Evolutionary conservation across 2,113 vertebrate genomes (phyloP).

Genomic region (Indicator maculatus): DNA sequence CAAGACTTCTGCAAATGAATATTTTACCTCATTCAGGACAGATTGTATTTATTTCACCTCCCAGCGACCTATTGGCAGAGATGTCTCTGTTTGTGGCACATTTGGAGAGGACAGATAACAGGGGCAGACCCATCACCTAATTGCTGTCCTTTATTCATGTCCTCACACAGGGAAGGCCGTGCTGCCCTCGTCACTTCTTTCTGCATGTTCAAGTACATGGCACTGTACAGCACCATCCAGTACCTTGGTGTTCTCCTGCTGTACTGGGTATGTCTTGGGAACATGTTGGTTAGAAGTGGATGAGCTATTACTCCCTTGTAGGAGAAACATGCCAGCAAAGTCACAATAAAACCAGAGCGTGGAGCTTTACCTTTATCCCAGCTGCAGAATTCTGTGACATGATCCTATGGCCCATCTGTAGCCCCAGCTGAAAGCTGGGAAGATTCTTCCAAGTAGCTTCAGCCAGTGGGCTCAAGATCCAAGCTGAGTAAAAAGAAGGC

Average conservation of each 20-base stretch:
- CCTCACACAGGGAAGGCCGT: conserved; percentile 78
- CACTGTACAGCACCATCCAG: conserved; percentile 83
- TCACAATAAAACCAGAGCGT: not conserved
- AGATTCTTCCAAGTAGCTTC: not conserved
- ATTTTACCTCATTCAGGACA: not conserved
- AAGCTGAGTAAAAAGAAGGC: not conserved
- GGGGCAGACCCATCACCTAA: not conserved
- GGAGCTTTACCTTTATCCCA: not conserved
- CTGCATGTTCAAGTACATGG: conserved; percentile 87
- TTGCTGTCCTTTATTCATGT: not conserved
- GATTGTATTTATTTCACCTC: not conserved
- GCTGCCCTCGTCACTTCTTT: conserved; percentile 82
- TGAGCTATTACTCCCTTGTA: not conserved
- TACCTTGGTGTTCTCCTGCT: conserved; percentile 82
- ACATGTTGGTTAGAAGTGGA: not conserved
- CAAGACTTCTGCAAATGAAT: not conserved
- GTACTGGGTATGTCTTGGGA: conserved; percentile 79
- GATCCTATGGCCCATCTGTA: not conserved
- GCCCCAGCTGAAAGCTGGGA: not conserved
- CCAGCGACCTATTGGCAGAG: not conserved
- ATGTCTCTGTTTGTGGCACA: not conserved
- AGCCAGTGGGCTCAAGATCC: not conserved
- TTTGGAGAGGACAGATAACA: not conserved
- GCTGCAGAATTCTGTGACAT: not conserved
- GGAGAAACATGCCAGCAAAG: not conserved